Evolutionary conservation across 2,113 vertebrate genomes (phyloP), one percentile per base, ranked within the genome.

Genomic region (Platichthys flesus): DNA sequence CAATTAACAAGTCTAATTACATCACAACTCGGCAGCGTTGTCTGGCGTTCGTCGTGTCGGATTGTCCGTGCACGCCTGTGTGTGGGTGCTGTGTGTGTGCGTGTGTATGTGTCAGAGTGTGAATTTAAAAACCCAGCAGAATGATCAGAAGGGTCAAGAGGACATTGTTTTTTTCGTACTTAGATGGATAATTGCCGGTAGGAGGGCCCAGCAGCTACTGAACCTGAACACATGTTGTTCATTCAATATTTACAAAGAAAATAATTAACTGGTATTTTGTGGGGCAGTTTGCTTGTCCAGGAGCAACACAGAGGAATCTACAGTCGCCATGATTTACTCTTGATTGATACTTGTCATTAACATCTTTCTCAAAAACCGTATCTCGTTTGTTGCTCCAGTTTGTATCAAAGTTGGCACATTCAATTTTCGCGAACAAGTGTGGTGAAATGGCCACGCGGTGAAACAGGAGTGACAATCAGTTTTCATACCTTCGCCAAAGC

Each of bases 1-100:
- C 84, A 91, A 89, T 90, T 88, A 90, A 88, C 91, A 90, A 78
- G 81, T 91, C 68, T 88, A 86, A 90, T 90, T 88, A 82, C 88
- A 90, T 88, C 80, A 82, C 87, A 80, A 23, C 73, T 87, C 79
- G n/a, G 57, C 57, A n/a, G 85, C 85, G 63, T 57, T 85, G 74
- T 82, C 73, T 71, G 57, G 47, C 76, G 18, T 83, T 37, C 52
- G 67, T 72, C 69, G 78, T 79, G 81, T 85, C 71, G 45, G 56
- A 58, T 45, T 77, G 87, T 79, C 14, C 7, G 51, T 23, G 24
- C 24, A 40, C 3, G 26, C 13, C 18, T 31, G 72, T 61, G 55
- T 58, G 57, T n/a, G 64, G 18, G 56, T 57, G 56, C 21, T 72
- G 56, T 75, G 21, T 72, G 24, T 71, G 14, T 72, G 26, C 4